Conservation (phyloP, 2,797 vertebrate species). For the Carapus acus region DNA sequence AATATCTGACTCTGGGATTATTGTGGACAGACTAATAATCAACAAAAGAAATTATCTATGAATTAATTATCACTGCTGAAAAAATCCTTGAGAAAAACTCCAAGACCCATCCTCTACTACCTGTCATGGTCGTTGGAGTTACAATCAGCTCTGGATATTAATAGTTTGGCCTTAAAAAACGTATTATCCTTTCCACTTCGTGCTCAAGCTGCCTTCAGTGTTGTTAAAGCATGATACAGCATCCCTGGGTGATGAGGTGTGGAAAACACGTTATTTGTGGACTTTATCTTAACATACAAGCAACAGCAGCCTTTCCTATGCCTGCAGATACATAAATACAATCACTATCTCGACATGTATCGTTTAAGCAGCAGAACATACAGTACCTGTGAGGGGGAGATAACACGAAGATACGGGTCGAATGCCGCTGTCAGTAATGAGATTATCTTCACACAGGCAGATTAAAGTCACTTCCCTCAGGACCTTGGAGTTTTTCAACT, state of each 20-base stretch:
- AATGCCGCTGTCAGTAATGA: conserved; percentile 45
- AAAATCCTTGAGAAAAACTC: too few relatives aligned
- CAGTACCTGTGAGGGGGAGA: conserved; percentile 44
- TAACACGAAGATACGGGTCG: conserved; percentile 42
- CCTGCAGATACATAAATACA: conserved; percentile 24
- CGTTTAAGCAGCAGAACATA: conserved; percentile 14
- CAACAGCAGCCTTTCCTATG: conserved; percentile 12
- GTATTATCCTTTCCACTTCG: conserved; percentile 42
- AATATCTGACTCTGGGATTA: too few relatives aligned
- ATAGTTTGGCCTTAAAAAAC: conserved; percentile 60
- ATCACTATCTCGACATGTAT: conserved; percentile 17
- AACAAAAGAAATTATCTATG: too few relatives aligned
- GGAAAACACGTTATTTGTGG: conserved; percentile 20
- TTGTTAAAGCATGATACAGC: conserved; percentile 20
- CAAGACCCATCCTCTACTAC: background rate
- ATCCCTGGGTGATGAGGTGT: conserved; percentile 30
- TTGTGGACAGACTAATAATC: too few relatives aligned
- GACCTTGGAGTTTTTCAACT: conserved; percentile 33
- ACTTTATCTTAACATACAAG: conserved; percentile 34
- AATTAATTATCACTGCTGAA: too few relatives aligned
- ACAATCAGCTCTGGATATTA: conserved; percentile 50
- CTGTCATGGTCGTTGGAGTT: background rate
- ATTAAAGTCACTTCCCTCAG: conserved; percentile 44
- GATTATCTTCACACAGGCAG: conserved; percentile 38
- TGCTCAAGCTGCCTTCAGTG: conserved; percentile 35